Base-by-base conservation (phyloP, 2,113 vertebrate genomes). In the Telmatochromis sp. region DNA sequence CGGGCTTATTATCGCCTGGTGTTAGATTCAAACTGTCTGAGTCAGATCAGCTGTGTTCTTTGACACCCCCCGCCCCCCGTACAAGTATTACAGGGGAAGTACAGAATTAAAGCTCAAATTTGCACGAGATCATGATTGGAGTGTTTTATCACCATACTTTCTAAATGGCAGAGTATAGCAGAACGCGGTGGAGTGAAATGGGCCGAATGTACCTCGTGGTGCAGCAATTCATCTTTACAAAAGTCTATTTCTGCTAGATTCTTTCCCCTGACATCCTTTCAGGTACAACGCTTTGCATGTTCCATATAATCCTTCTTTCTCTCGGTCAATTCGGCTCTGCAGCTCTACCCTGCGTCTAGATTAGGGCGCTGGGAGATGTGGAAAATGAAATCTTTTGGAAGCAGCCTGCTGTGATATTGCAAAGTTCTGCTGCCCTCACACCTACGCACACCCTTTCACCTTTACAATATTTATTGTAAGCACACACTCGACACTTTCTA, bases 381-480 rank as follows among this genome's bases (percentile, higher is more conserved):
- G 84, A 93, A 89, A 94, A 93, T 90, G 40, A 94, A 92, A 93
- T 84, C 31, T 87, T 91, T 87, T 40, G 35, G 26, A 89, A 86
- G 83, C 83, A 92, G 86, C 90, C 87, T 93, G 57, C 82, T 94
- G 88, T 89, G 65, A 94, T 92, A 95, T 92, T 92, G 57, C 81
- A 91, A 84, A 86, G 73, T 85, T 68, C 53, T 84, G 26, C 63
- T 73, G 53, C 42, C 35, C 83, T 79, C n/a, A 91, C 63, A 87
- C 63, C 37, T 45, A 63, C 47, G 57, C 53, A 81, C 49, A 82
- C 31, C 26, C 7, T 70, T 86, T 80, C 85, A 75, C 80, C 51
- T 82, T 60, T 86, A 37, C 73, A 85, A 40, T 83, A 85, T 89
- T 80, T 80, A 83, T 65, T 58, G 79, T 28, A 82, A 42, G 26